Conservation (phyloP, 2,113 vertebrate genomes). For the Barnardius zonarius region DNA sequence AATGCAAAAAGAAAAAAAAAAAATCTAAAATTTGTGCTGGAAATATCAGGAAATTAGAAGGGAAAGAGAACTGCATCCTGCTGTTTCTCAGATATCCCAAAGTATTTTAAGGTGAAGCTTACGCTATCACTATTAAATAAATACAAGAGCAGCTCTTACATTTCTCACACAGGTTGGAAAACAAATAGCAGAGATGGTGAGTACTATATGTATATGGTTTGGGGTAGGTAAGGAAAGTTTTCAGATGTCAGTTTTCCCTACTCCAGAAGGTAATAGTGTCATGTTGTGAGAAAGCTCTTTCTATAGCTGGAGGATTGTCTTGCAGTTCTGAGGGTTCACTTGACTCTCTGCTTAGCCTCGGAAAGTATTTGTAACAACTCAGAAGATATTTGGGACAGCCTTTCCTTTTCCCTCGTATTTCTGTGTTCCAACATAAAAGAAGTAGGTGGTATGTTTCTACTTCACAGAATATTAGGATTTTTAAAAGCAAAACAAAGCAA, state of each 20-base stretch:
- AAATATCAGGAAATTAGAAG: neutral
- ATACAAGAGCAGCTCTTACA: neutral
- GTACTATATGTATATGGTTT: neutral
- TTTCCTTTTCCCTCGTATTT: neutral
- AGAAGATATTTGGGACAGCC: neutral
- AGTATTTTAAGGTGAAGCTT: neutral
- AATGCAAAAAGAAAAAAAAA: neutral
- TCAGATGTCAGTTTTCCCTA: neutral
- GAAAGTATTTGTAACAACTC: neutral
- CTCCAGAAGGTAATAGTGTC: neutral
- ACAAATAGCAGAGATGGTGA: neutral
- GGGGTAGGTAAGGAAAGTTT: neutral
- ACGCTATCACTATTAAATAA: accelerated
- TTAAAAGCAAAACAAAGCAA: neutral
- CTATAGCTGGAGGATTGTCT: neutral
- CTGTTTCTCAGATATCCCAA: neutral
- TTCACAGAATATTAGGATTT: neutral
- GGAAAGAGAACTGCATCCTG: neutral
- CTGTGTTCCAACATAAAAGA: neutral
- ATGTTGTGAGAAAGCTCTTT: neutral
- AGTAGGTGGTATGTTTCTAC: neutral
- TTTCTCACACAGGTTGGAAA: neutral
- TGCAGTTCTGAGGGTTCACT: neutral
- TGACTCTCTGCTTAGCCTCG: neutral
- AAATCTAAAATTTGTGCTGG: neutral